Percentiles rank a stretch among this genome's conserved stretches.
These are phyloP conservation scores for Linyphia triangularis DNA, from an alignment of 2,888 invertebrate species.

Conservation along the genomic window DNA sequence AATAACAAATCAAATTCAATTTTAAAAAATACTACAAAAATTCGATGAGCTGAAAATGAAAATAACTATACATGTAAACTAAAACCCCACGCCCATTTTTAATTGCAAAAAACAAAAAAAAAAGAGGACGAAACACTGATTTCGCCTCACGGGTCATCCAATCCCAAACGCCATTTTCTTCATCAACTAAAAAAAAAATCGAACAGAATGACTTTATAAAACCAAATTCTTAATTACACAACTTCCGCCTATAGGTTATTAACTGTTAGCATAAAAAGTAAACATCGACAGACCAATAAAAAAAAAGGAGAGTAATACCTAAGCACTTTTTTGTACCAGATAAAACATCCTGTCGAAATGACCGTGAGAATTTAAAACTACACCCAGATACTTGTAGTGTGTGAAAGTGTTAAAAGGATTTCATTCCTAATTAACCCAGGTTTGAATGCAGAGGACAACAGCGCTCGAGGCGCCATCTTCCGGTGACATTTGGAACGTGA, in stretches of 20 bases:
- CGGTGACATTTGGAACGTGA: conserved; percentile 58
- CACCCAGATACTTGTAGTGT: conserved; percentile 7
- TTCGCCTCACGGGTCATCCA: background rate
- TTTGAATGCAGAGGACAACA: background rate
- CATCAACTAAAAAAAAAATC: background rate
- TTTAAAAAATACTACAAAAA: too few species aligned
- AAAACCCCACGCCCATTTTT: background rate
- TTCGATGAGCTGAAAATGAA: too few species aligned
- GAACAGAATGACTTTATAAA: background rate
- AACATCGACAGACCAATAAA: background rate
- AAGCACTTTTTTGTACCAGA: background rate
- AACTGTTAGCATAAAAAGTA: background rate
- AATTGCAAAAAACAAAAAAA: background rate
- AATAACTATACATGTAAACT: too few species aligned
- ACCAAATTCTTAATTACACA: background rate
- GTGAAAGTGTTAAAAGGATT: background rate
- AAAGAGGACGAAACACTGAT: background rate
- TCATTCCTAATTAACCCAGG: background rate
- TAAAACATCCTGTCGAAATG: background rate
- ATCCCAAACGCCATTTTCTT: background rate
- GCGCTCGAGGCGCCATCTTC: conserved; percentile 46
- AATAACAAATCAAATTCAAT: too few species aligned
- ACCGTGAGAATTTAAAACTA: conserved; percentile 34
- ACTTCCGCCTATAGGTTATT: background rate
- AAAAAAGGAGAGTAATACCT: background rate